phyloP scores from a whole-genome alignment of 2,888 invertebrate genomes.

The Hyalella azteca region DNA sequence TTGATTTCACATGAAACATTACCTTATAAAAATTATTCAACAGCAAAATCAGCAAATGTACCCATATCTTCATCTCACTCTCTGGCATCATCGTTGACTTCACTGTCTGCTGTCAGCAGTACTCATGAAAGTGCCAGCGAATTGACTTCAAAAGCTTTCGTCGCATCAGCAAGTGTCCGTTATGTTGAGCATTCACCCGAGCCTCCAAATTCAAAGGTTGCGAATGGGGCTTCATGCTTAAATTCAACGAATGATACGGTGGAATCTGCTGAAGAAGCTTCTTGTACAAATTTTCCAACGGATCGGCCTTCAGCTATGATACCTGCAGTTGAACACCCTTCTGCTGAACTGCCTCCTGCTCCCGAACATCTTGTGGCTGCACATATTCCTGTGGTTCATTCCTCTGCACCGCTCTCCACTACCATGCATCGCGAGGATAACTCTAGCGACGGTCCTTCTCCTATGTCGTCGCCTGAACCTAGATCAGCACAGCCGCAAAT shows the following conservation, averaged over 20 bases:
- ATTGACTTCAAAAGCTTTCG: neutral
- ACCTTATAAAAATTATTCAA: too few species aligned
- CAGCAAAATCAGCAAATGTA: too few species aligned
- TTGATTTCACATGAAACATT: too few species aligned
- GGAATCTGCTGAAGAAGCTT: too few species aligned
- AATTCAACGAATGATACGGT: too few species aligned
- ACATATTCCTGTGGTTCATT: neutral
- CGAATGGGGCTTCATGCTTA: too few species aligned
- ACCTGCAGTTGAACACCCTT: too few species aligned
- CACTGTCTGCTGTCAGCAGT: constrained; percentile 45
- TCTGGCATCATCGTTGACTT: constrained; percentile 53
- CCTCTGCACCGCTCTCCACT: neutral
- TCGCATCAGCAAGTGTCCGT: neutral
- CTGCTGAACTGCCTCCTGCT: too few species aligned
- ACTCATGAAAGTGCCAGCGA: constrained; percentile 15
- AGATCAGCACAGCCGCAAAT: neutral
- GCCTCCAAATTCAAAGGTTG: neutral
- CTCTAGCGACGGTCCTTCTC: constrained; percentile 24
- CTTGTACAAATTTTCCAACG: too few species aligned
- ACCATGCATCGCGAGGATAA: neutral
- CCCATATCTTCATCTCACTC: constrained; percentile 44
- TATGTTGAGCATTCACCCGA: too few species aligned
- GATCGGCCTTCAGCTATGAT: too few species aligned
- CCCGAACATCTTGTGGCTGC: too few species aligned
- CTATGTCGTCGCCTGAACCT: constrained; percentile 36